phyloP scores from a whole-genome alignment of 2,888 invertebrate genomes.

The Tenthredo scrophulariae region DNA sequence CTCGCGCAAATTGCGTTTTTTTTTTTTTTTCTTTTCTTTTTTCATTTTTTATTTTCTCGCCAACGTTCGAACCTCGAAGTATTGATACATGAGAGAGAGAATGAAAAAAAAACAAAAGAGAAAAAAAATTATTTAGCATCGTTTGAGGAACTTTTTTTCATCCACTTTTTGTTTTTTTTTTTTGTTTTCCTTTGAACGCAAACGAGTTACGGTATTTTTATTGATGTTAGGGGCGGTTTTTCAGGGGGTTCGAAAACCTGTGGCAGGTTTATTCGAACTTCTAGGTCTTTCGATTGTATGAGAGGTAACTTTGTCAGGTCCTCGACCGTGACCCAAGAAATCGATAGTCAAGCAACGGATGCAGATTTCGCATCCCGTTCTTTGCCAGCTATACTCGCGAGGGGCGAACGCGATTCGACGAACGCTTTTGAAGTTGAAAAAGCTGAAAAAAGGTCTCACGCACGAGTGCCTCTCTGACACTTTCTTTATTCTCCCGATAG shows the following conservation, averaged over 20 bases:
- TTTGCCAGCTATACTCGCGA: background rate
- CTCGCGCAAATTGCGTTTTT: background rate
- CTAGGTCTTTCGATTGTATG: background rate
- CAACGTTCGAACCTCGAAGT: background rate
- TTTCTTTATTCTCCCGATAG: background rate
- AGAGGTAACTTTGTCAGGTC: background rate
- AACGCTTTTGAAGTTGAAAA: constrained; percentile 41
- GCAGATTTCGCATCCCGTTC: constrained; percentile 45
- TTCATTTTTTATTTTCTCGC: too few relatives aligned
- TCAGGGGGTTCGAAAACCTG: too few relatives aligned
- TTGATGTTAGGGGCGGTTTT: too few relatives aligned
- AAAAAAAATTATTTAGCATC: background rate
- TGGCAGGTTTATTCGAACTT: background rate
- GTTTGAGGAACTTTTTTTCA: background rate
- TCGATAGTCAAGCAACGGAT: constrained; percentile 50
- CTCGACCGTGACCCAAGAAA: constrained; percentile 51
- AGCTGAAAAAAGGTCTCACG: constrained; percentile 27
- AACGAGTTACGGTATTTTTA: too few relatives aligned
- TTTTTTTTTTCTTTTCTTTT: background rate
- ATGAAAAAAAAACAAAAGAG: background rate
- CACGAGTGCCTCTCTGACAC: constrained; percentile 21
- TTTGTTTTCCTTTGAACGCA: too few relatives aligned
- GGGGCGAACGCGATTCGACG: background rate
- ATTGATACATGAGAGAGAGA: background rate
- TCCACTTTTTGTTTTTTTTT: too few relatives aligned